Evolutionary conservation across 2,113 vertebrate genomes (phyloP), one percentile per base, ranked within the genome.

Genomic region (Meleagris gallopavo): DNA sequence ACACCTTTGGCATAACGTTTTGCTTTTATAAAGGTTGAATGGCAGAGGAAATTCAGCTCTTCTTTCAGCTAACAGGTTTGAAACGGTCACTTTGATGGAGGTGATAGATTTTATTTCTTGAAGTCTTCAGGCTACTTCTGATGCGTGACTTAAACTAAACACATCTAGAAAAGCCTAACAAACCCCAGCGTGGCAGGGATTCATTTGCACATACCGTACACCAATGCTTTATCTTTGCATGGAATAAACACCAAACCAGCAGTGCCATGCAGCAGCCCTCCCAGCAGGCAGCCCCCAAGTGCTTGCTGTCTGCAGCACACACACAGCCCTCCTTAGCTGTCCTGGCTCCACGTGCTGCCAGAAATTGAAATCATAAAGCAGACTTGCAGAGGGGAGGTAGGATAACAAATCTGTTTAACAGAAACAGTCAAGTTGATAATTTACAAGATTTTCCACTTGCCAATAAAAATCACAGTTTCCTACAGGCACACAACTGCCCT

Each of bases 231-330:
- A 64, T 38, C 29, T 89, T 38, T 21, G 40, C 9, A 34, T 77
- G 78, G 52, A 45, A 64, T 30, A 38, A 70, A 54, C 41, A 62
- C 46, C 46, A 54, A 46, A 71, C 48, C 11, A 50, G 41, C 38
- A 65, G 52, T 67, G 79, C 60, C 25, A 20, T 64, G 64, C 55
- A 46, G 11, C 62, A 40, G 10, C 70, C 41, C 50, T 55, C 30
- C 40, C 58, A 73, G 43, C 30, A 88, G 36, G 36, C 72, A 83
- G 82, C 24, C 57, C 90, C 43, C 71, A 16, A 40, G 45, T 17
- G 65, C 34, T 60, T 8, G 60, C 73, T 27, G 76, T 88, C 83
- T 29, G 14, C n/a, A 43, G 60, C 57, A 97, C 98, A 95, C 69
- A 69, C 36, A 32, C 88, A 65, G 50, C 87, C 88, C 95, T 95